A percentile compares a stretch with the other conserved stretches of the same genome.
These are phyloP conservation scores for Carettochelys insculpta DNA, from an alignment of 2,113 vertebrate species.

Conservation along the genomic window DNA sequence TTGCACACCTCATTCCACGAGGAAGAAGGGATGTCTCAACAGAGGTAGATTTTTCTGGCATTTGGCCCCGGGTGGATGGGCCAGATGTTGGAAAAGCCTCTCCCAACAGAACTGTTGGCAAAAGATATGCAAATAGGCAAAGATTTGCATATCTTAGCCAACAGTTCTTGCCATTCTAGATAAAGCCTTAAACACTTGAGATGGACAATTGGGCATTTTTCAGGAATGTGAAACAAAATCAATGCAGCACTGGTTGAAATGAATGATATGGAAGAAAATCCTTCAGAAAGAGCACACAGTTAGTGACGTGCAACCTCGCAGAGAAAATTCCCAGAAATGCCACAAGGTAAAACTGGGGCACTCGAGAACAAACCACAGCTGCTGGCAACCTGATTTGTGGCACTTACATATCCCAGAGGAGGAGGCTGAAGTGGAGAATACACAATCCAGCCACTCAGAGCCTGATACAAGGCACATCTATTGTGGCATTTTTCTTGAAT, in stretches of 20 bases:
- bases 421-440: background rate
- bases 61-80: no score
- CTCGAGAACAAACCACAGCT: background rate
- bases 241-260: background rate
- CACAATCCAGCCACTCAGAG: background rate
- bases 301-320: background rate
- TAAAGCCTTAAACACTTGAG: no score
- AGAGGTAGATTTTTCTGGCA: no score
- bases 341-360: background rate
- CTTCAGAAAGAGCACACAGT: background rate
- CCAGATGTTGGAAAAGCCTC: no score
- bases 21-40: no score
- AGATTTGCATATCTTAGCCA: no score
- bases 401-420: background rate
- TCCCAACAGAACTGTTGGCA: no score
- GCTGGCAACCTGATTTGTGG: background rate
- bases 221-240: background rate
- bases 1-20: no score
- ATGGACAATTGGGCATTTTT: background rate
- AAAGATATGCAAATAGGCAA: no score
- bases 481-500: background rate
- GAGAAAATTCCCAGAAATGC: background rate
- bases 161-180: no score
- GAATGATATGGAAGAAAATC: background rate
- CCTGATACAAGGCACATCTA: background rate